These are phyloP conservation scores for Apodemus agrarius DNA, from an alignment of 2,797 vertebrate species.

Conservation along the genomic window DNA sequence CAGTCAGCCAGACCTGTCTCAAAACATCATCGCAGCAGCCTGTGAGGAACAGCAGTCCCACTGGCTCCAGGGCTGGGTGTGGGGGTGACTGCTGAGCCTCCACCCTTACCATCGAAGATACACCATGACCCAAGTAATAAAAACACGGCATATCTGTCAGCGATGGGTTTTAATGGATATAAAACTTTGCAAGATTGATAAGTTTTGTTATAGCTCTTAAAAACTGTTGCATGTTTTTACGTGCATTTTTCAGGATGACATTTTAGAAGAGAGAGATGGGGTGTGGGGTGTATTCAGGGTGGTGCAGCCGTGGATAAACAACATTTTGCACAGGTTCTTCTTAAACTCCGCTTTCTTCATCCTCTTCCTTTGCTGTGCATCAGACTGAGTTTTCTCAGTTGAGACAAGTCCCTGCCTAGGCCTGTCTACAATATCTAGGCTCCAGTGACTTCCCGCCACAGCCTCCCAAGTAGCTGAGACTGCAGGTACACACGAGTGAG, in stretches of 20 bases:
- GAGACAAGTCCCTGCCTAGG: not conserved
- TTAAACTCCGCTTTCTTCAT: not conserved
- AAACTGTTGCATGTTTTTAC: conserved; percentile 44
- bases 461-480: not conserved
- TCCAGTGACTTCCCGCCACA: not conserved
- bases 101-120: conserved; percentile 78
- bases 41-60: not conserved
- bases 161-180: not conserved
- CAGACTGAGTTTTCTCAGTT: not conserved
- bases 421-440: not conserved
- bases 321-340: conserved; percentile 39
- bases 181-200: conserved; percentile 58
- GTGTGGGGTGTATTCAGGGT: not conserved
- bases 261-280: conserved; percentile 14
- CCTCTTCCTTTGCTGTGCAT: not conserved
- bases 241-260: conserved; percentile 56
- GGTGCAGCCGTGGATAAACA: too few relatives aligned
- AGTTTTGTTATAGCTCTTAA: conserved; percentile 43
- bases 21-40: not conserved
- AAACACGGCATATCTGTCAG: conserved; percentile 56
- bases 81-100: conserved; percentile 4
- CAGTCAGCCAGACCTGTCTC: not conserved
- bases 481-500: not conserved
- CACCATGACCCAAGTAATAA: conserved; percentile 62
- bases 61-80: not conserved